Evolutionary conservation across 1,140 invertebrate genomes (phyloP), one percentile per base, ranked within the genome.

Genomic region (Nephila pilipes): DNA sequence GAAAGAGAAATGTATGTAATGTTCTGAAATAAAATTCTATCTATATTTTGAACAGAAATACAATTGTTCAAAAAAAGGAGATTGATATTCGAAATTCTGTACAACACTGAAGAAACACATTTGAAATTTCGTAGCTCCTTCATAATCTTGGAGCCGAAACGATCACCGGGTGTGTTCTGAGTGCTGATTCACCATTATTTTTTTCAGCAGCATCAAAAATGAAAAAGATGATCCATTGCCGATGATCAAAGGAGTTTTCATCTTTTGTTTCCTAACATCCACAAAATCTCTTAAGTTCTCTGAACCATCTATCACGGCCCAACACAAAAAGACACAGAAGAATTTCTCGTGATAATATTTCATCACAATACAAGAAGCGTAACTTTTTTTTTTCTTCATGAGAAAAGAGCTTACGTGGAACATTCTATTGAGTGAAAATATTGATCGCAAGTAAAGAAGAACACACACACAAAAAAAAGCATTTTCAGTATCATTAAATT

Each of bases 261-360:
- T 75, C 69, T 75, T 75, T 75, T 75, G 69, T 75, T 75, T 75
- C 69, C 29, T 75, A 32, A 32, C 69, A 75, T 75, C 29, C 69
- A 29, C 25, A 18, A 32, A 36, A 75, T 32, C 69, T 36, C 69
- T 75, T 32, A 75, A 75, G 69, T 75, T 75, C 69, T 4, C 29
- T 10, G 69, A 32, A 18, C 29, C 69, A 75, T 75, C 29, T 75
- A 75, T 75, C 69, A 75, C 25, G 29, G 29, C 16, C 6, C 25
- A 75, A 75, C 12, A 75, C 29, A 75, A 75, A 32, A 75, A 75
- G 25, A 75, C 25, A 32, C 69, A 20, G 32, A 65, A 65, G 63
- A 65, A n/a, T 65, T 75, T 14, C 32, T 75, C 29, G 69, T 36
- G 69, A 29, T 29, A 32, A 75, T 75, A 75, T 75, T 75, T 75